phyloP scores from a whole-genome alignment of 2,888 invertebrate genomes.

The Saturnia pavonia region DNA sequence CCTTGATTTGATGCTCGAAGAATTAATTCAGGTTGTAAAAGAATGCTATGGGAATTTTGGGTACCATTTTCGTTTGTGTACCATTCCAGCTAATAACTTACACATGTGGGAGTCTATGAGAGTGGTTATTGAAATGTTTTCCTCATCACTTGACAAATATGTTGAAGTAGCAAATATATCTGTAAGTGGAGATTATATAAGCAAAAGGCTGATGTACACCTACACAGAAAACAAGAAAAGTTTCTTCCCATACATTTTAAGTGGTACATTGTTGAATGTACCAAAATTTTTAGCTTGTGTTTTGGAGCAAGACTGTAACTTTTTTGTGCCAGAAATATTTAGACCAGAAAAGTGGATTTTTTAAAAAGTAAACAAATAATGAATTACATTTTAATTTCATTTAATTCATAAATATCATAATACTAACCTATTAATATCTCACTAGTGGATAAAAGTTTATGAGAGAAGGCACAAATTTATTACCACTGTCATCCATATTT shows the following conservation, averaged over 20 bases:
- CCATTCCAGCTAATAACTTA: conserved; percentile 83
- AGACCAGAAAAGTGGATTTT: conserved; percentile 54
- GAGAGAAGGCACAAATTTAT: too few species aligned
- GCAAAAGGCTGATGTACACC: conserved; percentile 88
- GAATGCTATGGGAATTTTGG: conserved; percentile 84
- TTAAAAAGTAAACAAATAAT: conserved; percentile 25
- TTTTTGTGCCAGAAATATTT: conserved; percentile 58
- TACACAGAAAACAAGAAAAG: conserved; percentile 82
- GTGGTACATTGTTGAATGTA: conserved; percentile 88
- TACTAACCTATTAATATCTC: background rate
- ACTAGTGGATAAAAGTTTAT: too few species aligned
- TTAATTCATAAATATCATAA: background rate
- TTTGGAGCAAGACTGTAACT: conserved; percentile 82
- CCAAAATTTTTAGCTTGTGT: conserved; percentile 88
- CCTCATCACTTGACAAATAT: conserved; percentile 82
- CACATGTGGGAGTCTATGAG: conserved; percentile 85
- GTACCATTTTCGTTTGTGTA: conserved; percentile 85
- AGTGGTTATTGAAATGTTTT: conserved; percentile 88
- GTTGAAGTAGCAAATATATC: conserved; percentile 89
- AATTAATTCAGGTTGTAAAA: conserved; percentile 74
- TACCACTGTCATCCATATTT: too few species aligned
- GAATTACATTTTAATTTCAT: background rate
- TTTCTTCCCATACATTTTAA: conserved; percentile 85
- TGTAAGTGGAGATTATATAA: conserved; percentile 86
- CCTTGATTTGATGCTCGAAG: conserved; percentile 79